These are phyloP conservation scores for Tachystola acroxantha DNA, from an alignment of 2,888 invertebrate genomes.

Conservation along the genomic window DNA sequence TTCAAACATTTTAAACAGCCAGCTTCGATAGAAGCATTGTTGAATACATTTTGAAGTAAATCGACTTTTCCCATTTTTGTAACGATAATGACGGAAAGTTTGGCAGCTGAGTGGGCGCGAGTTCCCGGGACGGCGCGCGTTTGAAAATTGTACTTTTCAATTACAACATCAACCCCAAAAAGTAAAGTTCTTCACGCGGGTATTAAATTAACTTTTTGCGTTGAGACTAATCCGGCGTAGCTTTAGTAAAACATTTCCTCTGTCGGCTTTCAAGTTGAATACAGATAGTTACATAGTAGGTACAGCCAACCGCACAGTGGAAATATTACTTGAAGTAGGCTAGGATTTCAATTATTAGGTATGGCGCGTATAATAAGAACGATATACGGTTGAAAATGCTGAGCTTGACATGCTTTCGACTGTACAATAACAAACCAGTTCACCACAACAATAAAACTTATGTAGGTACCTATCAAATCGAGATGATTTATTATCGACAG, in stretches of 20 bases:
- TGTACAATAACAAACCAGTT: background rate
- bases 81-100: slow-evolving; percentile 47
- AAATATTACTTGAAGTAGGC: no score
- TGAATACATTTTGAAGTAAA: slow-evolving; percentile 31
- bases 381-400: no score
- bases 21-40: slow-evolving; percentile 29
- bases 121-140: slow-evolving; percentile 25
- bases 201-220: slow-evolving; percentile 51
- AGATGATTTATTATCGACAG: slow-evolving; percentile 41
- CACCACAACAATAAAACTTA: slow-evolving; percentile 29
- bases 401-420: no score
- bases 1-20: slow-evolving; percentile 32
- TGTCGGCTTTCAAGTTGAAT: slow-evolving; percentile 23
- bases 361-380: no score
- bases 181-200: slow-evolving; percentile 40
- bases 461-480: no score
- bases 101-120: slow-evolving; percentile 27
- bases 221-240: slow-evolving; percentile 40
- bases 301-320: no score
- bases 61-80: slow-evolving; percentile 46
- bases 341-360: no score
- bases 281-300: background rate
- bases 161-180: slow-evolving; percentile 42
- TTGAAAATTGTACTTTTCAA: slow-evolving; percentile 54
- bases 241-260: slow-evolving; percentile 34